These are phyloP conservation scores for Drosophila takahashii DNA, from an alignment of 1,140 invertebrate genomes.

Conservation along the genomic window DNA sequence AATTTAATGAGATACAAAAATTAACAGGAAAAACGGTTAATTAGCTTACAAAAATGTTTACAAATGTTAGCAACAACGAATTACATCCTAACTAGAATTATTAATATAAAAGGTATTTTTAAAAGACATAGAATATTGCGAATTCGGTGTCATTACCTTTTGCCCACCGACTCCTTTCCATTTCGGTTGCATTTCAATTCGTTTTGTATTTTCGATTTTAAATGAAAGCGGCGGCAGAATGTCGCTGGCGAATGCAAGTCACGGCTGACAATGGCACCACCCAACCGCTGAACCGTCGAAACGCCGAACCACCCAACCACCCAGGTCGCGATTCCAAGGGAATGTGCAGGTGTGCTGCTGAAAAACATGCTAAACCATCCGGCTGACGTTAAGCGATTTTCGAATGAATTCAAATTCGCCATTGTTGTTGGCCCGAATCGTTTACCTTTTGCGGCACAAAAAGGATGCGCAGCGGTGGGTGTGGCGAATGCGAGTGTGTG, in stretches of 20 bases:
- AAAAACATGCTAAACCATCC: conserved; percentile 70
- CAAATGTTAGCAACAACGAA: no score
- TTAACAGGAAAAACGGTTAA: no score
- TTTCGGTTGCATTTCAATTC: conserved; percentile 59
- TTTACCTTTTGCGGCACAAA: conserved; percentile 33
- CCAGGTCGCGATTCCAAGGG: conserved; percentile 38
- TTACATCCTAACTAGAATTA: neutral
- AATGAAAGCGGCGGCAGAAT: conserved; percentile 55
- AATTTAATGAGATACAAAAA: no score
- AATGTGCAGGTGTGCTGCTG: conserved; percentile 69
- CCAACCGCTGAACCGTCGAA: conserved; percentile 2
- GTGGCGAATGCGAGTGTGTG: conserved; percentile 40
- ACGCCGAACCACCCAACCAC: conserved; percentile 2
- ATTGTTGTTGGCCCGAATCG: conserved; percentile 55
- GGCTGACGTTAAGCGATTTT: conserved; percentile 76
- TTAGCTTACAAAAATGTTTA: no score
- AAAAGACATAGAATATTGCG: neutral
- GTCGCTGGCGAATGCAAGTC: conserved; percentile 59
- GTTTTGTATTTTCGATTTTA: conserved; percentile 76
- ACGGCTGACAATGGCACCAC: conserved; percentile 23
- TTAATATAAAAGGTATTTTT: neutral
- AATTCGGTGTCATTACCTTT: neutral
- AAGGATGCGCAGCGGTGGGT: no score
- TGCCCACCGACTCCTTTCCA: neutral
- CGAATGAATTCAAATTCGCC: conserved; percentile 79